Base-by-base conservation (phyloP, 2,888 invertebrate species). In the Lissocephala sabroskyi region DNA sequence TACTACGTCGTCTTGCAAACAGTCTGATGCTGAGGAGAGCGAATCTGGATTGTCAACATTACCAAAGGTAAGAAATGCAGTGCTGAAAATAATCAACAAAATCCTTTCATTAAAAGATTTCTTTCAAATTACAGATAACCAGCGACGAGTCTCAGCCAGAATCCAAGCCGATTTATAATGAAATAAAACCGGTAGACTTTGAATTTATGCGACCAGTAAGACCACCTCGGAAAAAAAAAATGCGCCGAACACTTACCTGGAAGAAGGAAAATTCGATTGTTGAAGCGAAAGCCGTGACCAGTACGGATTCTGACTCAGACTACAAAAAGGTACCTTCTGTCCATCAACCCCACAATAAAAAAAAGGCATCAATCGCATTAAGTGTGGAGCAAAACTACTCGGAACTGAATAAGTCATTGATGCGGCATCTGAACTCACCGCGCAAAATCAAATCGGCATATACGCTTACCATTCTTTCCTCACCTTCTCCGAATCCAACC, bases 221-320 rank as follows among this genome's bases (percentile, higher is more conserved):
- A 1, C 70, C 78, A 6, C 60, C 65, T 17, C 79, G 81, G 3
- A 82, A 74, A 53, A 82, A 76, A 74, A 83, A 82, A 50, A 58
- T 79, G 48, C 79, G 79, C 2, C 78, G 77, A 30, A 70, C 66
- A 0, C 45, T 79, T 2, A 64, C 68, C 7, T 79, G 68, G 77
- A 79, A 77, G 42, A 81, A 79, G 43, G 81, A 82, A n/a, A 66
- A 58, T 19, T 71, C 68, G 0, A 74, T 74, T 41, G 62, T 75
- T 2, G 80, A 78, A 36, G 65, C 66, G 14, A 70, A 67, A 0
- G 48, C 60, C 0, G 57, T 77, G 1, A 65, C 65, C 4, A 66
- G 74, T n/a, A 80, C 82, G 1, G 82, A 83, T 33, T 82, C 82
- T 0, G 83, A 83, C 2, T 64, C 77, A 1, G 81, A 80, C 18